Evolutionary conservation across 2,797 vertebrate species (phyloP).

Genomic region (Myotis vivesi): DNA sequence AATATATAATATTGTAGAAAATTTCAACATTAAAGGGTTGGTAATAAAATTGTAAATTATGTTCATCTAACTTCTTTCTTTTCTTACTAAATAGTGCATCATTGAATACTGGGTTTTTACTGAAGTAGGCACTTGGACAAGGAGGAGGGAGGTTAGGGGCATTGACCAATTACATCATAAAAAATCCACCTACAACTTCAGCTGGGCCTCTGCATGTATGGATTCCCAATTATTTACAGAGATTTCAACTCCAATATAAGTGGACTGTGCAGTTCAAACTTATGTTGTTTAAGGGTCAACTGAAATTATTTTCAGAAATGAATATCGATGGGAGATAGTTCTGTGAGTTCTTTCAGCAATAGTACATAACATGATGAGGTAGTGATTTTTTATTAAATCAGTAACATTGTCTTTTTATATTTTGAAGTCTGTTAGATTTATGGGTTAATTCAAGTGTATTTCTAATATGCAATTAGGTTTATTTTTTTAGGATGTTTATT

Average conservation of each 20-base stretch:
- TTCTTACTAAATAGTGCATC: background rate
- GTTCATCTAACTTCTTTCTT: background rate
- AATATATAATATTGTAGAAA: background rate
- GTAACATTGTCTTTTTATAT: background rate
- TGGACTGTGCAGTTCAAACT: background rate
- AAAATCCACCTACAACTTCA: background rate
- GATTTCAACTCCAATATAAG: background rate
- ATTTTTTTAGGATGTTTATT: background rate
- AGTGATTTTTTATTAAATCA: too few relatives aligned
- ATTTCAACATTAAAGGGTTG: background rate
- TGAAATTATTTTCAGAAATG: background rate
- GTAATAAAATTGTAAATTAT: background rate
- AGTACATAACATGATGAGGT: background rate
- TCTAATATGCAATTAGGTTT: background rate
- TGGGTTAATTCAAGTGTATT: background rate
- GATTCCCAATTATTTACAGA: background rate
- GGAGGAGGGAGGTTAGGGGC: background rate
- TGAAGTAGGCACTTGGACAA: background rate
- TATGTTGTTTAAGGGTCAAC: background rate
- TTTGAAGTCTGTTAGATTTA: constrained; percentile 4
- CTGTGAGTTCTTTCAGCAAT: background rate
- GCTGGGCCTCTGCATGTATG: background rate
- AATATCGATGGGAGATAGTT: background rate
- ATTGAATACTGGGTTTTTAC: background rate
- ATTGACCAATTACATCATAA: background rate